Evolutionary conservation across 2,797 vertebrate genomes (phyloP), one percentile per base, ranked within the genome.

Genomic region (Tachyglossus aculeatus): DNA sequence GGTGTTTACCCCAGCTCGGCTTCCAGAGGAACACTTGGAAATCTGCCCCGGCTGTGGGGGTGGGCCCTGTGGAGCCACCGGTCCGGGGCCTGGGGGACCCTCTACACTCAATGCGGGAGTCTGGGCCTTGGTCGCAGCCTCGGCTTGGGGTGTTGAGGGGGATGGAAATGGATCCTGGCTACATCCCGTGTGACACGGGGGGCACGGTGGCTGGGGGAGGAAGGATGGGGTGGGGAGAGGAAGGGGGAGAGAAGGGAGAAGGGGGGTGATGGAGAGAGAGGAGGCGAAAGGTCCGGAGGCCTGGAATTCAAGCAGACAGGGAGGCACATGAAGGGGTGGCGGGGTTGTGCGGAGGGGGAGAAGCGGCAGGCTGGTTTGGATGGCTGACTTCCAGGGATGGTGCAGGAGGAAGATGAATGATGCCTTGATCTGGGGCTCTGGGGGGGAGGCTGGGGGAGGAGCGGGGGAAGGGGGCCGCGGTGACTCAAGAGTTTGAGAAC

Each of bases 1-100:
- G 66, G 73, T 81, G 75, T 85, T 83, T 80, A 83, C 59, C 0
- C 18, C 44, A 83, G 78, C 48, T 50, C 60, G 64, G 43, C 57
- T 76, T 77, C 73, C 80, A 71, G 65, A 63, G 70, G 63, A 77
- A 53, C 67, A 33, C 60, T 78, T 67, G 72, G 48, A 77, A 73
- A 37, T 27, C 21, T 44, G 54, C 27, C 8, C 32, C 3, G 16
- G 36, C 39, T 5, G 21, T 9, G 4, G 57, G 13, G 22, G 31
- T 5, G 0, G 48, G 31, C 43, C 27, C 12, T n/a, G 44, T 34
- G 37, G 48, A 70, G 70, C 22, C n/a, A n/a, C n/a, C n/a, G 48
- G 45, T 57, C 38, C 45, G 37, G 25, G 48, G 37, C 70, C 34
- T n/a, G n/a, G 19, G 22, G 51, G 53, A 74, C 34, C 61, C 29